Base-by-base conservation (phyloP, 2,888 invertebrate species). In the Hemaris fuciformis region DNA sequence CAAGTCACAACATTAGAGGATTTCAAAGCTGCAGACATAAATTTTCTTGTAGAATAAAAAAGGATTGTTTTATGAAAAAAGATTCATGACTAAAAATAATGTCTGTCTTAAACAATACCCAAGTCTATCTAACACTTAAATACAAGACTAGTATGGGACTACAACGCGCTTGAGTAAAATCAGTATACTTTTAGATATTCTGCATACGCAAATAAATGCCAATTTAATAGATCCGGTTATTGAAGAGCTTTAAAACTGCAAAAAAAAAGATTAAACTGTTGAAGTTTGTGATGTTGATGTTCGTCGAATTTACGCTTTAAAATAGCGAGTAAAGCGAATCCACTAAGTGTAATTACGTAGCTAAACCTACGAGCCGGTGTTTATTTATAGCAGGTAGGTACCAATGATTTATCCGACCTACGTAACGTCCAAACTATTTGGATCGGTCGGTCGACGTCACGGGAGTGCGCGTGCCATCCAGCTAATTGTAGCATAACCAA, bases 401-500 rank as follows among this genome's bases (percentile, higher is more conserved):
- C 78, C 71, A 74, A 83, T 89, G 83, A 88, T 88, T 88, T 86
- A 87, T 87, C 78, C 67, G 68, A 75, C 67, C 79, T 83, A 89
- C 90, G 91, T 89, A 88, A 85, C 82, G 80, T 69, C 66, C 66
- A 66, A 87, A 86, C 77, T 85, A 90, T 87, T 85, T 77, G 76
- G 78, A 78, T 78, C 79, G 77, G 77, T 76, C 72, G 65, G 74
- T 71, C 83, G 75, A 89, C 91, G 91, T 92, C 91, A 91, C 85
- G 75, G 89, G 88, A 83, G 77, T 80, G 83, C 83, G 84, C 86
- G 87, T 85, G 80, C 78, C 84, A 79, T 75, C 74, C 74, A 72
- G 84, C 91, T 91, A 91, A 92, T 89, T 89, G 87, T 86, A 79
- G 91, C 87, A 88, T 84, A 75, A 80, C 91, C 89, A 88, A 90